Evolutionary conservation across 2,797 vertebrate genomes (phyloP), one percentile per base, ranked within the genome.

Genomic region (Acipenser transmontanus): DNA sequence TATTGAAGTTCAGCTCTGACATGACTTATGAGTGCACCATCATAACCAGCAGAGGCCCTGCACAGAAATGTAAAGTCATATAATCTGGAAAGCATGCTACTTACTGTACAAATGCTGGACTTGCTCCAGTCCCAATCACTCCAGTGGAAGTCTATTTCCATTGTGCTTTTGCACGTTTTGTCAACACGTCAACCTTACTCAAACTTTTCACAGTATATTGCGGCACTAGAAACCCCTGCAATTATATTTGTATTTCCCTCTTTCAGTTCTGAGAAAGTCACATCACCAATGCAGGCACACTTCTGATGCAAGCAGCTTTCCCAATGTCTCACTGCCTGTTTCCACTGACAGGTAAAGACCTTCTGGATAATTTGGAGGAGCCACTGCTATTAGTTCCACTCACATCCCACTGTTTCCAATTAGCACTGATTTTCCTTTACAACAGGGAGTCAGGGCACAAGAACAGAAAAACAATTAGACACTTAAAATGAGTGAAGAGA

Each of bases 361-460:
- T 75, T 13, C 61, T 72, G 75, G 64, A 74, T 62, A 69, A 73
- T 68, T 68, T 73, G 60, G 70, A 78, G 59, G 10, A 70, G 74
- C 76, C 78, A 69, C 69, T 50, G 74, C 62, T 72, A 59, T 69
- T 72, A 76, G 56, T 69, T 82, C 68, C 69, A 68, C 69, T 75
- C 70, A 69, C 62, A 80, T 70, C 72, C 64, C 68, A 80, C 67
- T 70, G 77, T 69, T 85, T 81, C 75, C 71, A 76, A 79, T 78
- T 81, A 81, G 70, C 74, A 71, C 71, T 54, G 69, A 78, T 78
- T 83, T 84, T 76, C 70, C 77, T 49, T 80, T 77, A 69, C 8
- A 76, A 70, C 11, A 73, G 71, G 66, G 62, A 78, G 70, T 47
- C 70, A 71, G 74, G 72, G 56, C 52, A 76, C 62, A 80, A 54